Conservation (phyloP, 2,113 vertebrate genomes). For the Corythaixoides concolor region DNA sequence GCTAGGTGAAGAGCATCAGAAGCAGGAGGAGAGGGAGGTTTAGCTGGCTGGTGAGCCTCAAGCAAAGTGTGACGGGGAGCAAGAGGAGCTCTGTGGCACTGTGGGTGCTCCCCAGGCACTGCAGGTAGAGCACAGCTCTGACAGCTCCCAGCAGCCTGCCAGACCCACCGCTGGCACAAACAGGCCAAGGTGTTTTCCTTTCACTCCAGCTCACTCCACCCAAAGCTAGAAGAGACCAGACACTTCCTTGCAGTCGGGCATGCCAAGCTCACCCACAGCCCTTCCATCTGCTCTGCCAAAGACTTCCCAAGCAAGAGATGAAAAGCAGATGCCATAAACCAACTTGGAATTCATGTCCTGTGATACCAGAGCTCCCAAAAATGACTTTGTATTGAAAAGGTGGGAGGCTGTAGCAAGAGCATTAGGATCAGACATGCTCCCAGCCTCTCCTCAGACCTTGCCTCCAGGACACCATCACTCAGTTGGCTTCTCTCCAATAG, state of each 20-base stretch:
- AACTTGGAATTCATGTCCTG: background rate
- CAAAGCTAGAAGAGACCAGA: background rate
- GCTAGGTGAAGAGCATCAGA: background rate
- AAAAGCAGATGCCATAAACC: background rate
- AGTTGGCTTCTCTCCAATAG: background rate
- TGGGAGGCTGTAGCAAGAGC: background rate
- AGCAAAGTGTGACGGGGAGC: accelerated
- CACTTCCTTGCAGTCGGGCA: background rate
- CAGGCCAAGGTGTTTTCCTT: background rate
- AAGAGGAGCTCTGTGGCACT: background rate
- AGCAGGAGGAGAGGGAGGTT: background rate
- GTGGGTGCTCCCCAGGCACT: accelerated
- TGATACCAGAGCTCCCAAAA: background rate
- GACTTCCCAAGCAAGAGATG: constrained; percentile 29
- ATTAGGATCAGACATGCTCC: background rate
- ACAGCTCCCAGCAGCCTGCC: background rate
- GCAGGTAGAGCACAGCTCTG: background rate
- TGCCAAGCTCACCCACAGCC: background rate
- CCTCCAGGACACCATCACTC: background rate
- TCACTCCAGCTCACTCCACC: background rate
- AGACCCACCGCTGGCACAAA: background rate
- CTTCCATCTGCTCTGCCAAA: background rate
- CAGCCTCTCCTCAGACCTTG: background rate
- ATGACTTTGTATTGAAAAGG: background rate
- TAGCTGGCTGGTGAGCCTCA: accelerated